Evolutionary conservation across 2,797 vertebrate species (phyloP), one percentile per base, ranked within the genome.

Genomic region (Cossypha niveicapilla): DNA sequence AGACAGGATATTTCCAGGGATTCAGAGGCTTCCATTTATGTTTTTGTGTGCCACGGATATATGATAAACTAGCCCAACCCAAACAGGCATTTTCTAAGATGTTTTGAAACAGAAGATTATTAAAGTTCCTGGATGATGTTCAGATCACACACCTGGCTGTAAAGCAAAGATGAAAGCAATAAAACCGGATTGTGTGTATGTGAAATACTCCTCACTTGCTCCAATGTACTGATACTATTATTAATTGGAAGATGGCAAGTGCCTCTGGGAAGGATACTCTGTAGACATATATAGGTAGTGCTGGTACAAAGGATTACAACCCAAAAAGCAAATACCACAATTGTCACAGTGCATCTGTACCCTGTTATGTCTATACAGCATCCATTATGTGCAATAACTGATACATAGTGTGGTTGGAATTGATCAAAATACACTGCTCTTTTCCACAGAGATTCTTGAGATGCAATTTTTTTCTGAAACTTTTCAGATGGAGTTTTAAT

Each of bases 111-210:
- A 82, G 62, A 47, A 57, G 63, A 50, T 85, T 74, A 74, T 61
- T 74, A 48, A 68, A 63, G 80, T 80, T 94, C 80, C 74, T 89
- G 81, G 86, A 83, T 94, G 86, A 94, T 90, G 77, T 90, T 92
- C 56, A 91, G 88, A 76, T 94, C 88, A 89, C 74, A 65, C 77
- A 91, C 74, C 65, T 91, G 92, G 80, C 80, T 95, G 94, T 96
- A 95, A 95, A 95, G 88, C 92, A 90, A 95, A 95, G 86, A 80
- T 61, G 92, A 96, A 96, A 96, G 96, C 96, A 96, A 95, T 96
- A 96, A 95, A 96, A 95, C 0, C 34, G 80, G 90, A 94, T 87
- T 94, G 80, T 94, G 88, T 89, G 24, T 53, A 93, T 58, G 74
- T 71, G 92, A 90, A 91, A 89, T 68, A 80, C 53, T 93, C 71